Evolutionary conservation across 2,797 vertebrate genomes (phyloP).

Genomic region (Sebastiscus albofasciatus): DNA sequence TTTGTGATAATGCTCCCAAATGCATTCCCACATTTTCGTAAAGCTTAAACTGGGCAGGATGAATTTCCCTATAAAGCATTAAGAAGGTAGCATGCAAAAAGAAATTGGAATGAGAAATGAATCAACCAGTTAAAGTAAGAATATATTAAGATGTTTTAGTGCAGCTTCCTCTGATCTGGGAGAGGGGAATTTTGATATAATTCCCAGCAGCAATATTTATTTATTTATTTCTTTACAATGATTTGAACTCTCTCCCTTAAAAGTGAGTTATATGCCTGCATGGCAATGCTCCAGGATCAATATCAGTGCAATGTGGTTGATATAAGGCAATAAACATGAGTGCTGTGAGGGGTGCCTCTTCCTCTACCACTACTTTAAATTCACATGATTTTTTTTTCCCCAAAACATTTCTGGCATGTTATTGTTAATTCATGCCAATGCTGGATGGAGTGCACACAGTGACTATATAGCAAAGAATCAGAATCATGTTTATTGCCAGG

Average conservation of each 20-base stretch:
- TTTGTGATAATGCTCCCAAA: conserved; percentile 37
- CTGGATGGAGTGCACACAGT: not conserved
- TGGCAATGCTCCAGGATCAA: conserved; percentile 57
- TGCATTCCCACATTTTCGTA: conserved; percentile 1
- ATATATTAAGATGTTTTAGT: not conserved
- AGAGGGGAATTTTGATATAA: conserved; percentile 4
- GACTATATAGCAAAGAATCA: not conserved
- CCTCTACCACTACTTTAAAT: conserved; percentile 9
- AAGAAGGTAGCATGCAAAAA: not conserved
- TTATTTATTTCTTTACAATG: conserved; percentile 8
- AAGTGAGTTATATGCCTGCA: conserved; percentile 50
- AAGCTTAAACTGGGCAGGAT: not conserved
- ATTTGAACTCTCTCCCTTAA: conserved; percentile 37
- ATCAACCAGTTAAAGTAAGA: not conserved
- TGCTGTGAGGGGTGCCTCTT: conserved; percentile 27
- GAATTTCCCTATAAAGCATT: not conserved
- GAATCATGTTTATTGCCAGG: too few relatives aligned
- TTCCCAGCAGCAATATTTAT: conserved; percentile 1
- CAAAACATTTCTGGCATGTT: not conserved
- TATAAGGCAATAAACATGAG: conserved; percentile 59
- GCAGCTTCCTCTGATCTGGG: not conserved
- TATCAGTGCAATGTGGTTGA: conserved; percentile 48
- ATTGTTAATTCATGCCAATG: not conserved
- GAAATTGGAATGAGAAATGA: not conserved
- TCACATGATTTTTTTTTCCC: not conserved